These are phyloP conservation scores for Ispidina picta DNA, from an alignment of 2,797 vertebrate species.

Conservation along the genomic window DNA sequence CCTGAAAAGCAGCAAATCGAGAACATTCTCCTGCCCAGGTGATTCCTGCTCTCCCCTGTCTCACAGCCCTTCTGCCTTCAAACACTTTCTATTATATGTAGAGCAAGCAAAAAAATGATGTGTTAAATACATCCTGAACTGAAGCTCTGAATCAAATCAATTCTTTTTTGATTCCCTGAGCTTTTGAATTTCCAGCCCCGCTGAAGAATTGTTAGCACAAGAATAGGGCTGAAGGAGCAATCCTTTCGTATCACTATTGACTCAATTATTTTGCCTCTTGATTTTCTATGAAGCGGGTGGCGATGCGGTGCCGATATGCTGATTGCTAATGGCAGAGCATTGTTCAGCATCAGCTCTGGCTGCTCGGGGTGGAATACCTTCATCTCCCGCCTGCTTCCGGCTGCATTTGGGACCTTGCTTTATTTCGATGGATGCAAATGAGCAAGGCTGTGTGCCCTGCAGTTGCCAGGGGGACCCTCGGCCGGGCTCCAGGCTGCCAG, in stretches of 20 bases:
- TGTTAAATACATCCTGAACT: conserved; percentile 34
- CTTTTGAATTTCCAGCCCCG: conserved; percentile 59
- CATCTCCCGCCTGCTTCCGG: not conserved
- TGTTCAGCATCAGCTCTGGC: not conserved
- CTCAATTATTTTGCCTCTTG: conserved; percentile 66
- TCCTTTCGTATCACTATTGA: conserved; percentile 28
- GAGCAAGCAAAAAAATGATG: conserved; percentile 27
- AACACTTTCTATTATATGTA: not conserved
- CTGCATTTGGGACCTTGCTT: not conserved
- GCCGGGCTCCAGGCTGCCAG: not conserved
- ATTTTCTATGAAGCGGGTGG: conserved; percentile 10
- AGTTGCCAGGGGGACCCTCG: not conserved
- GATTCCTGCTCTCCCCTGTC: not conserved
- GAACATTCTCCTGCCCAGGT: not conserved
- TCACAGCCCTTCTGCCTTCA: not conserved
- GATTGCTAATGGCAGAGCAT: conserved; percentile 67
- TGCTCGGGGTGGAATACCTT: not conserved
- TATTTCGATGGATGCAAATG: not conserved
- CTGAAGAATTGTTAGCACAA: conserved; percentile 60
- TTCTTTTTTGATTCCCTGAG: conserved; percentile 27
- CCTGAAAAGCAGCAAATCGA: not conserved
- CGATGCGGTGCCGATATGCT: conserved; percentile 7
- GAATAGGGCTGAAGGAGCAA: conserved; percentile 54
- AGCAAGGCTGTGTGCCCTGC: not conserved
- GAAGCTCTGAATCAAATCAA: conserved; percentile 55